These are phyloP conservation scores for Dromococcyx pavoninus DNA, from an alignment of 2,797 vertebrate species.

Conservation along the genomic window DNA sequence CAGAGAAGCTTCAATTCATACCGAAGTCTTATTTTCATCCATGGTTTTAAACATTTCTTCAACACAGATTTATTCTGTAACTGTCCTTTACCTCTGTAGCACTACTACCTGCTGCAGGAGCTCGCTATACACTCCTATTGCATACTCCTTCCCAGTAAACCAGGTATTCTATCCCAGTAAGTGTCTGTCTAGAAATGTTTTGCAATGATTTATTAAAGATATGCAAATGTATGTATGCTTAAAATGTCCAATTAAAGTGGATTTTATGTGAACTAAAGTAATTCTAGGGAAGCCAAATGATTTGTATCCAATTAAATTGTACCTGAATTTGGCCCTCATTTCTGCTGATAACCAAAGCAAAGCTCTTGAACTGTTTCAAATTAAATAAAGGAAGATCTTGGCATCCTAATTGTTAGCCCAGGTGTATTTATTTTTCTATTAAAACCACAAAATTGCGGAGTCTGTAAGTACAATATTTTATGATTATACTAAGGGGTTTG, in stretches of 20 bases:
- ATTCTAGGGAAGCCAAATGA: neutral
- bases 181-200: neutral
- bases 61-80: neutral
- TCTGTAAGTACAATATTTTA: constrained; percentile 14
- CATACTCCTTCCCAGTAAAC: neutral
- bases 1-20: neutral
- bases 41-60: neutral
- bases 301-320: neutral
- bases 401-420: constrained; percentile 29
- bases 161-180: neutral
- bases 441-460: neutral
- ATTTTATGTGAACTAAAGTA: neutral
- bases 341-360: constrained; percentile 16
- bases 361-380: constrained; percentile 33
- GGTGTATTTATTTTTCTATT: constrained; percentile 55
- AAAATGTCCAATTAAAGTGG: neutral
- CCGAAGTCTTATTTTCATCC: neutral
- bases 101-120: neutral
- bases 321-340: constrained; percentile 22
- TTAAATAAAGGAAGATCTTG: constrained; percentile 29
- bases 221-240: neutral
- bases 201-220: neutral
- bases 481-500: neutral
- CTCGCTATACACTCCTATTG: neutral
- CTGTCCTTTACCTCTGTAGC: neutral